Evolutionary conservation across 2,797 vertebrate genomes (phyloP), one percentile per base, ranked within the genome.

Genomic region (Acrossocheilus wenchowensis): DNA sequence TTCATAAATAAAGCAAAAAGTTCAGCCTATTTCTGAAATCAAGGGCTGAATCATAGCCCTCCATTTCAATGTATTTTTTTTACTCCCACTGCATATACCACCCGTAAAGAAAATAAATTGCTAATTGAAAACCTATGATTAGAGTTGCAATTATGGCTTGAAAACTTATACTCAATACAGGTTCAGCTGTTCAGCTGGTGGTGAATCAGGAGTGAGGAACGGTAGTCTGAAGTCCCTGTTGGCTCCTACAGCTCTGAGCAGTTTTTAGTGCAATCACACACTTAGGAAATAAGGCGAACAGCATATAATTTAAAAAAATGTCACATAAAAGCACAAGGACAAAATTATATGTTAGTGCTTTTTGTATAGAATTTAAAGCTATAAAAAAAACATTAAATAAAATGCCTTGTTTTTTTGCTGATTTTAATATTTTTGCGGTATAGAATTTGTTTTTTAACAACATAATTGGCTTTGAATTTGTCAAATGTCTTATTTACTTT

Each of bases 331-430:
- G 88, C 83, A 52, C 21, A 15, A 23, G 66, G 85, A 88, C 82
- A 73, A 91, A 92, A 90, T 89, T 82, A 87, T 82, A 82, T 88
- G 84, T 88, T 84, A 23, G 19, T 80, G 60, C 81, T 89, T 88
- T 88, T 88, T 84, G 78, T 90, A 82, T 91, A 90, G 86, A 90
- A 89, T 90, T 89, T 79, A 73, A 78, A 91, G 62, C 82, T 57
- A 21, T 75, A 86, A 62, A 86, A 83, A 88, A 54, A 79, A 81
- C 62, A 30, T 6, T 34, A 64, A 64, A 64, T 30, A 14, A 26
- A 64, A 64, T 30, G 12, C 62, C 26, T 64, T 62, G n/a, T 26
- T 64, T 64, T 14, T n/a, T 64, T 64, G 11, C 3, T 23, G 54
- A 23, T 79, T 79, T 54, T 54, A 12, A 6, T 21, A 34, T 48